A percentile compares a stretch with the other conserved stretches of the same genome.
Evolutionary conservation across 1,140 invertebrate species (phyloP).

Genomic region (Mamestra configurata): DNA sequence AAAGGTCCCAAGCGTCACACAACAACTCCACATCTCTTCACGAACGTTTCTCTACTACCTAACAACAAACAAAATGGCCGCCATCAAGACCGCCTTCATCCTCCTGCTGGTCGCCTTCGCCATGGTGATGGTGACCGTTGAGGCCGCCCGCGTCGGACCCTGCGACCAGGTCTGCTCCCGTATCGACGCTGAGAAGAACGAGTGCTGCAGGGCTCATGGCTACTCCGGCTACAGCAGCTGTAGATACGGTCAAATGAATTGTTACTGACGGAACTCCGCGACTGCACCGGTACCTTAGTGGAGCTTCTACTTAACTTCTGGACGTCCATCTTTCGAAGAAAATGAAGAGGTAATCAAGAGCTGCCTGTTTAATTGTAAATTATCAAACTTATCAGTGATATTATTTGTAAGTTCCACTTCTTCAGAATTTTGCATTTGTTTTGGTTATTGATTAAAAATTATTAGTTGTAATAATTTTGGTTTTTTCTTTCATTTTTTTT

Average conservation of each 20-base stretch:
- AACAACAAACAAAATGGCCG: background rate
- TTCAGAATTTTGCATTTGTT: no score
- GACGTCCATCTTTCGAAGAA: no score
- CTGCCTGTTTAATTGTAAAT: no score
- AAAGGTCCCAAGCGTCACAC: background rate
- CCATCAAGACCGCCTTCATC: background rate
- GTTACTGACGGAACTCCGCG: background rate
- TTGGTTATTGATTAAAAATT: no score
- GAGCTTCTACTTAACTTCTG: background rate
- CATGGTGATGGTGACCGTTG: background rate
- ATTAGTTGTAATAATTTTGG: no score
- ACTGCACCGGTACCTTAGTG: background rate
- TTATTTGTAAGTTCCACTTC: no score
- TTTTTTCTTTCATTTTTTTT: no score
- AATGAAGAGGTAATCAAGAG: no score
- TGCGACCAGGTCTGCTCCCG: slow-evolving; percentile 44
- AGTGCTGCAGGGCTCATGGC: slow-evolving; percentile 33
- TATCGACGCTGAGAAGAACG: slow-evolving; percentile 35
- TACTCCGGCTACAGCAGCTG: background rate
- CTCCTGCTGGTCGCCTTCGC: slow-evolving; percentile 7
- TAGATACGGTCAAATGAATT: background rate
- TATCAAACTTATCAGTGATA: no score
- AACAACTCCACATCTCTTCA: background rate
- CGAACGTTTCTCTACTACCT: background rate
- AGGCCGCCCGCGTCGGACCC: background rate